phyloP scores from a whole-genome alignment of 2,888 invertebrate species.

The Caenorhabditis afra region DNA sequence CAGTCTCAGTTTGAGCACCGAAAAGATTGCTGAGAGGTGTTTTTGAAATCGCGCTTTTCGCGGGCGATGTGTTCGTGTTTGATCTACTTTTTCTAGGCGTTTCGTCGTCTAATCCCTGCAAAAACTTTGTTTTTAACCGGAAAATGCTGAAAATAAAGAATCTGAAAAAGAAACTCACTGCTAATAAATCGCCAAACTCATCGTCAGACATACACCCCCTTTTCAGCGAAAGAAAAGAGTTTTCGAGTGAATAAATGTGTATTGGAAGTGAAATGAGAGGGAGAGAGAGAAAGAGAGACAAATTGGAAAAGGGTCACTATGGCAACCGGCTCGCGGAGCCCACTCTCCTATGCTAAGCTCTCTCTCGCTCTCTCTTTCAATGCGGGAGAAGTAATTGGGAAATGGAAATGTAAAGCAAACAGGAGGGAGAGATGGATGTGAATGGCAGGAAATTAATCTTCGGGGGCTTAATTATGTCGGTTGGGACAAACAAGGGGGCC shows the following conservation, averaged over 20 bases:
- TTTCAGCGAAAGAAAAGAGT: not conserved
- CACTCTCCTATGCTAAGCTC: too few relatives aligned
- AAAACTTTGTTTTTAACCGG: not conserved
- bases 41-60: not conserved
- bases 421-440: too few relatives aligned
- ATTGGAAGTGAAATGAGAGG: not conserved
- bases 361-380: too few relatives aligned
- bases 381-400: too few relatives aligned
- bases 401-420: too few relatives aligned
- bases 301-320: not conserved
- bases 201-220: slow-evolving; percentile 12
- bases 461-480: too few relatives aligned
- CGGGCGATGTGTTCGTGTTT: not conserved
- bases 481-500: too few relatives aligned
- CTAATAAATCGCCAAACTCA: slow-evolving; percentile 17
- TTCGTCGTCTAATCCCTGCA: slow-evolving; percentile 33
- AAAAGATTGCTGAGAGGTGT: too few relatives aligned
- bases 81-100: slow-evolving; percentile 8
- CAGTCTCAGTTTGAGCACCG: too few relatives aligned
- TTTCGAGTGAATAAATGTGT: too few relatives aligned
- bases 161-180: slow-evolving; percentile 18
- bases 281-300: not conserved
- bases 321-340: not conserved
- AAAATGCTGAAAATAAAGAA: not conserved
- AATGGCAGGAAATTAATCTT: too few relatives aligned